Evolutionary conservation across 2,797 vertebrate species (phyloP).

Genomic region (Enteromius paludinosus): DNA sequence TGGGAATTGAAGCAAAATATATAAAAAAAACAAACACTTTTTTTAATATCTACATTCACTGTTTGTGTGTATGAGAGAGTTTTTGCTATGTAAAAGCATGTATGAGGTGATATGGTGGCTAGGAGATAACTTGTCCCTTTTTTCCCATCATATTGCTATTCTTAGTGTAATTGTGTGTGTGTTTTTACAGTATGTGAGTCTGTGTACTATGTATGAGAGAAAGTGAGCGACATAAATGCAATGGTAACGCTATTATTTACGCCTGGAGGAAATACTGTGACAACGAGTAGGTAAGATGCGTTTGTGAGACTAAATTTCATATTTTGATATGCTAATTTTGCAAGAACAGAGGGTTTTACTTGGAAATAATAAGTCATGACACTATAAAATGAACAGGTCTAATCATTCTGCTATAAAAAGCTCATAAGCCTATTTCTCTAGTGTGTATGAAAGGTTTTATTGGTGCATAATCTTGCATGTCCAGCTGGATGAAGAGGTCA

Average conservation of each 20-base stretch:
- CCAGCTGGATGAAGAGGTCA: conserved; percentile 1
- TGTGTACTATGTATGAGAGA: conserved; percentile 29
- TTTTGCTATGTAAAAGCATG: conserved; percentile 52
- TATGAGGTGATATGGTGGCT: conserved; percentile 36
- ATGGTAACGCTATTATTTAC: conserved; percentile 31
- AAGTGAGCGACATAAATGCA: conserved; percentile 23
- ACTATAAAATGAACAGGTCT: not conserved
- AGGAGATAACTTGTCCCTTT: not conserved
- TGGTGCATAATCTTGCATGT: not conserved
- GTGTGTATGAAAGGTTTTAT: conserved; percentile 4
- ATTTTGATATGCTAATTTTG: not conserved
- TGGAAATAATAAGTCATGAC: not conserved
- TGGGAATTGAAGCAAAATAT: conserved; percentile 49
- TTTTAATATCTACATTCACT: conserved; percentile 67
- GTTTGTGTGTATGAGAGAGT: conserved; percentile 48
- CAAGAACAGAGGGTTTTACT: not conserved
- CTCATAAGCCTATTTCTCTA: not conserved
- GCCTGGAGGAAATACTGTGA: conserved; percentile 16
- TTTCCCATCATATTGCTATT: conserved; percentile 28
- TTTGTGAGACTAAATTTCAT: conserved; percentile 12
- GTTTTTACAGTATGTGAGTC: conserved; percentile 28
- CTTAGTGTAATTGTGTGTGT: conserved; percentile 22
- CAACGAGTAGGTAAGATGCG: conserved; percentile 11
- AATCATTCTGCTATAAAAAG: not conserved
- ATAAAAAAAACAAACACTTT: conserved; percentile 69